phyloP scores from a whole-genome alignment of 1,140 invertebrate genomes.

The Atta cephalotes region DNA sequence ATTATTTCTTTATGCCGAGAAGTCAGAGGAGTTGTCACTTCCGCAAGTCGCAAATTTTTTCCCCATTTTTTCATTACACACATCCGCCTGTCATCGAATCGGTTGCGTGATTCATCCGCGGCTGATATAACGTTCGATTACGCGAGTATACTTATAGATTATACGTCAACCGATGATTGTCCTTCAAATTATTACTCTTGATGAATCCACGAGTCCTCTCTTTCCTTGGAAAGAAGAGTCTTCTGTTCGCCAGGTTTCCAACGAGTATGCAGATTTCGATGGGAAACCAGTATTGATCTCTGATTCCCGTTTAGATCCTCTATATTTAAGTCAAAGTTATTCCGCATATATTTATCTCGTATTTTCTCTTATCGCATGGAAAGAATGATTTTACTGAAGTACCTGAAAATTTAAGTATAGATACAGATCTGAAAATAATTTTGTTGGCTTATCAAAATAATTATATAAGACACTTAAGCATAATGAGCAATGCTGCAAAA shows the following conservation, averaged over 20 bases:
- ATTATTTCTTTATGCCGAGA: slow-evolving; percentile 1
- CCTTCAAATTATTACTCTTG: slow-evolving; percentile 26
- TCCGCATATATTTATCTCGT: neutral
- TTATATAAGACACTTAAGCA: no score
- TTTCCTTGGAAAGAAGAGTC: neutral
- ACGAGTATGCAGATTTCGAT: neutral
- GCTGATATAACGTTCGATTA: slow-evolving; percentile 4
- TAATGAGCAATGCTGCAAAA: no score
- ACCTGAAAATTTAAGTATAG: no score
- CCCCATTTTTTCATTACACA: neutral
- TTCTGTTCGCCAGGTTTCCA: neutral
- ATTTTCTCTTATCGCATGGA: neutral
- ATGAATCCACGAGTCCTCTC: neutral
- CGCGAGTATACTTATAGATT: neutral
- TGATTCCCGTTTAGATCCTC: neutral
- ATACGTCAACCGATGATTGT: slow-evolving; percentile 16
- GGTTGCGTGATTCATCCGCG: slow-evolving; percentile 17
- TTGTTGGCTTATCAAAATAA: no score
- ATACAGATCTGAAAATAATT: no score
- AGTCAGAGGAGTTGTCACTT: neutral
- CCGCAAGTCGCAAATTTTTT: neutral
- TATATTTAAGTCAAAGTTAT: neutral
- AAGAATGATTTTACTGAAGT: no score
- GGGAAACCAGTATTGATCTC: neutral
- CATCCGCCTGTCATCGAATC: slow-evolving; percentile 10